phyloP scores from a whole-genome alignment of 2,113 vertebrate species.

The Cyanistes caeruleus region DNA sequence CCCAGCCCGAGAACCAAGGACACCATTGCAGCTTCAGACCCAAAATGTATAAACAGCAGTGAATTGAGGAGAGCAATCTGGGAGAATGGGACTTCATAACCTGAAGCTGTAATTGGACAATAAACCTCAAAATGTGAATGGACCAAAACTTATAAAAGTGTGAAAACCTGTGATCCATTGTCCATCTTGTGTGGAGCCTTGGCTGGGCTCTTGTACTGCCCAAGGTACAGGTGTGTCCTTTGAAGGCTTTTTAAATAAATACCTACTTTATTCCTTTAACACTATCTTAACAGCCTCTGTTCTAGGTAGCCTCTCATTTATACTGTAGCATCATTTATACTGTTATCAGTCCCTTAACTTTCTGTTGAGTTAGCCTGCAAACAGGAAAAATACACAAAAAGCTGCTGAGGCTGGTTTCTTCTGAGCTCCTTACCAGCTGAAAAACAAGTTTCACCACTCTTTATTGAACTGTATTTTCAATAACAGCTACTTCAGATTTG shows the following conservation, averaged over 20 bases:
- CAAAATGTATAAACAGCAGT: neutral
- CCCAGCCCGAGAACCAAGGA: neutral
- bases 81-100: neutral
- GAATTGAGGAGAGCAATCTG: too few species aligned
- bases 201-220: neutral
- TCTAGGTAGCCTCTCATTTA: neutral
- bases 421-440: neutral
- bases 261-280: neutral
- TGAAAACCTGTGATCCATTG: fast-evolving
- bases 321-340: neutral
- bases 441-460: neutral
- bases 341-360: neutral
- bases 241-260: neutral
- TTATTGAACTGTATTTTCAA: neutral
- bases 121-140: neutral
- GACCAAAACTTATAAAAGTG: neutral
- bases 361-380: neutral
- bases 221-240: neutral
- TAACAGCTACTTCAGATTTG: neutral
- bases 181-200: too few species aligned
- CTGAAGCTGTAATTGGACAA: neutral
- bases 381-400: neutral
- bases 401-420: neutral
- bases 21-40: neutral
- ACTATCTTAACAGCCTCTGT: neutral